Conservation (phyloP, 2,888 invertebrate genomes). For the Sisyra terminalis region DNA sequence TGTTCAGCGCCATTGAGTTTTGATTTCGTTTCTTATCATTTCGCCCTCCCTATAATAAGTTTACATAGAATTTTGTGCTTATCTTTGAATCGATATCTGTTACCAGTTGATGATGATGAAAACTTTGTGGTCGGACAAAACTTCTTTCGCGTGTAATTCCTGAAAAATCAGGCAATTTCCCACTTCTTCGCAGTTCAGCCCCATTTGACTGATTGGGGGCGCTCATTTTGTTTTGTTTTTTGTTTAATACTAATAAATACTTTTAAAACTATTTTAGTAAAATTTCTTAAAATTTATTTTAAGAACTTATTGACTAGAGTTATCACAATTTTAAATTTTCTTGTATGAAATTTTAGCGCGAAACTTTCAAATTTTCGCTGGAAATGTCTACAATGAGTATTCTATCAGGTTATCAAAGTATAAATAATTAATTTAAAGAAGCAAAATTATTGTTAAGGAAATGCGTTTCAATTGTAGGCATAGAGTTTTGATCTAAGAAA, state of each 20-base stretch:
- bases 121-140: constrained; percentile 41
- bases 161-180: constrained; percentile 8
- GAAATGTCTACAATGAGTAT: too few relatives aligned
- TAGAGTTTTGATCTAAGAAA: too few relatives aligned
- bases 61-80: too few relatives aligned
- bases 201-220: not conserved
- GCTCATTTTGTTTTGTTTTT: constrained; percentile 4
- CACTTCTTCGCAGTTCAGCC: constrained; percentile 6
- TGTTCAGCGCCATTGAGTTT: constrained; percentile 43
- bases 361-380: too few relatives aligned
- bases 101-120: constrained; percentile 35
- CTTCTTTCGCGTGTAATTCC: constrained; percentile 53
- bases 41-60: constrained; percentile 25
- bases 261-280: not conserved
- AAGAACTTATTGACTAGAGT: constrained; percentile 4
- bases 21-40: constrained; percentile 52
- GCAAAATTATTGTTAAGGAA: too few relatives aligned
- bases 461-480: too few relatives aligned
- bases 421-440: too few relatives aligned
- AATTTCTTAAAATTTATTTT: not conserved
- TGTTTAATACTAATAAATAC: not conserved
- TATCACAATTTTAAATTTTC: constrained; percentile 4
- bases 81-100: constrained; percentile 2
- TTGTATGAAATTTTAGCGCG: not conserved
- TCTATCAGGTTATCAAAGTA: too few relatives aligned